Evolutionary conservation across 2,113 vertebrate genomes (phyloP).

Genomic region (Alethe diademata): DNA sequence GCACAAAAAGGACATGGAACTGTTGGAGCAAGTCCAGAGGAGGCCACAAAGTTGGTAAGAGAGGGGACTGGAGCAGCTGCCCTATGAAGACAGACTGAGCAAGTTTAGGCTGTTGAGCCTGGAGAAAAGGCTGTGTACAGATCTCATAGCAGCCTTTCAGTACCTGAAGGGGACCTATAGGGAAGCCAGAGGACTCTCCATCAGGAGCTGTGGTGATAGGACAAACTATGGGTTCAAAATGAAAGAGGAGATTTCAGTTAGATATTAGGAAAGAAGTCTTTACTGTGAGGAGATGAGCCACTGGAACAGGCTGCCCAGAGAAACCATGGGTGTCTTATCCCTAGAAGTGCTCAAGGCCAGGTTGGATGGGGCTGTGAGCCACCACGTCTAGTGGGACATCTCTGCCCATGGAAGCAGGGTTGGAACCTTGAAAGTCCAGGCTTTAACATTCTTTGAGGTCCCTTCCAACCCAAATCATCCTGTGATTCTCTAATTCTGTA

Average conservation of each 20-base stretch:
- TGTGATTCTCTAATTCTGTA: neutral
- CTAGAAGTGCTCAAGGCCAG: neutral
- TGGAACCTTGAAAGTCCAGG: neutral
- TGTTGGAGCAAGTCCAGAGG: neutral
- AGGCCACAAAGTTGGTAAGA: neutral
- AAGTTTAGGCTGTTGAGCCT: neutral
- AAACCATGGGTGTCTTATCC: neutral
- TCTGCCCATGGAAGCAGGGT: neutral
- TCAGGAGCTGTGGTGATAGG: neutral
- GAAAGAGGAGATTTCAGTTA: neutral
- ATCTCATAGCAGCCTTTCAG: neutral
- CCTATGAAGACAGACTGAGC: neutral
- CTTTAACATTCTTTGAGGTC: neutral
- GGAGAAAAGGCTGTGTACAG: neutral
- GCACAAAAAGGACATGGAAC: neutral
- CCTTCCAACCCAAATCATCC: neutral
- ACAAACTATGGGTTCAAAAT: neutral
- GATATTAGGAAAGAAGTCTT: neutral
- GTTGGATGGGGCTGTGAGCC: neutral
- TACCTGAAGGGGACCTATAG: neutral
- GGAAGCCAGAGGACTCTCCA: neutral
- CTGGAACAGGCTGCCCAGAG: neutral
- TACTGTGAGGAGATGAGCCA: neutral
- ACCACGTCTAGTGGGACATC: fast-evolving
- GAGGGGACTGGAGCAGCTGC: neutral